Evolutionary conservation across 2,797 vertebrate species (phyloP).

Genomic region (Eidolon dupreanum): DNA sequence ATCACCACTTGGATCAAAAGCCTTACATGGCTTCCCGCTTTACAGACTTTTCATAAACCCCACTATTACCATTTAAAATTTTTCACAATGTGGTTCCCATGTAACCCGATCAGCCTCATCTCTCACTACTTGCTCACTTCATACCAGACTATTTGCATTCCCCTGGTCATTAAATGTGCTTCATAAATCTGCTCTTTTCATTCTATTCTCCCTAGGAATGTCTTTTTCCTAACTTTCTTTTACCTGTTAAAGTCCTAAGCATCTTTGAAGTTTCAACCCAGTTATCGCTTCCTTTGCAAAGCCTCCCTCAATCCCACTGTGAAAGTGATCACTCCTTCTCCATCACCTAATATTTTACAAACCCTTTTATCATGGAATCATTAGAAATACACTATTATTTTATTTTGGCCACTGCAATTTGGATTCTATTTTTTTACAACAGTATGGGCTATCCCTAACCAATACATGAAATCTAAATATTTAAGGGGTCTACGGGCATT

Average conservation of each 20-base stretch:
- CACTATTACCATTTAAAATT: not conserved
- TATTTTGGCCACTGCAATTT: not conserved
- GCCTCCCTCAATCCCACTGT: not conserved
- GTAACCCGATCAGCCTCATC: not conserved
- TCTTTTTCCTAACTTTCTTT: not conserved
- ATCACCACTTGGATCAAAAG: not conserved
- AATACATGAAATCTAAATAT: not conserved
- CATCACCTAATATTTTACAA: not conserved
- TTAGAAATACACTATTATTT: not conserved
- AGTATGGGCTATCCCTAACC: not conserved
- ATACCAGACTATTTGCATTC: not conserved
- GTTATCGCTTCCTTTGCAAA: not conserved
- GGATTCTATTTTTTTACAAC: not conserved
- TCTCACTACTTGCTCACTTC: not conserved
- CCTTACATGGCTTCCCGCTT: not conserved
- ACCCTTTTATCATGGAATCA: not conserved
- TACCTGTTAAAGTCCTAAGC: not conserved
- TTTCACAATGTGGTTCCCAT: not conserved
- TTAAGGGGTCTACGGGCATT: not conserved
- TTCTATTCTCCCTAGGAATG: not conserved
- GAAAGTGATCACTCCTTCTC: not conserved
- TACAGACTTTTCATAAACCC: not conserved
- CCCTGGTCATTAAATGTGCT: not conserved
- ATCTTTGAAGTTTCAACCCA: not conserved
- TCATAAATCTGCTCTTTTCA: not conserved